Percentiles rank a stretch among this genome's conserved stretches.
Conservation (phyloP, 2,888 invertebrate genomes). For the Ormyrus labotus region DNA sequence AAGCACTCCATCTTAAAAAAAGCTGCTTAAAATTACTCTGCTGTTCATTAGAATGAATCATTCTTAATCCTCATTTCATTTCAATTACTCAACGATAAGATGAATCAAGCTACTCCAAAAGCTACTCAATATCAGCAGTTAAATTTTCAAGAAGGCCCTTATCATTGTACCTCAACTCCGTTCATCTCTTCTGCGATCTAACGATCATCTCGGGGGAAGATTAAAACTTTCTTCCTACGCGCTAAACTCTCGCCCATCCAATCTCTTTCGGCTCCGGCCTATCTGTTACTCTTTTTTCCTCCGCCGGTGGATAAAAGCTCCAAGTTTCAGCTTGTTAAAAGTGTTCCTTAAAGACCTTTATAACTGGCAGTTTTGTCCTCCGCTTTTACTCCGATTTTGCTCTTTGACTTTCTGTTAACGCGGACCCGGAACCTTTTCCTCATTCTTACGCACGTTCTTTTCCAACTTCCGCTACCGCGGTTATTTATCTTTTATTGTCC, state of each 20-base stretch:
- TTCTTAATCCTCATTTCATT: too few relatives aligned
- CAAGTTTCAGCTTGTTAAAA: slow-evolving; percentile 64
- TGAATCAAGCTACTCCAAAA: too few relatives aligned
- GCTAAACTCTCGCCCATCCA: slow-evolving; percentile 58
- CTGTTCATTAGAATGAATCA: too few relatives aligned
- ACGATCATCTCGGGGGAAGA: slow-evolving; percentile 64
- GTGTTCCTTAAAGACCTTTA: slow-evolving; percentile 61
- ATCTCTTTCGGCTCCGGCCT: slow-evolving; percentile 21
- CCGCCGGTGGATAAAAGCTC: slow-evolving; percentile 54
- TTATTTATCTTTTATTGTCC: slow-evolving; percentile 21
- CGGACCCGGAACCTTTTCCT: neutral
- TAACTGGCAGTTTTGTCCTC: slow-evolving; percentile 59
- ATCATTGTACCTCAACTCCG: neutral
- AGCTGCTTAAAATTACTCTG: too few relatives aligned
- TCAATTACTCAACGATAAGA: too few relatives aligned
- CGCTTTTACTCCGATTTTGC: slow-evolving; percentile 42
- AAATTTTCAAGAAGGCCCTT: neutral
- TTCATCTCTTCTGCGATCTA: slow-evolving; percentile 54
- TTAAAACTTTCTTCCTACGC: slow-evolving; percentile 64
- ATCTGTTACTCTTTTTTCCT: slow-evolving; percentile 17
- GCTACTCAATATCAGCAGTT: neutral
- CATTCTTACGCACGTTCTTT: neutral
- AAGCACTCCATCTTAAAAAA: too few relatives aligned
- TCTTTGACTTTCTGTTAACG: slow-evolving; percentile 25
- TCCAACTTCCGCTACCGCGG: too few relatives aligned